Evolutionary conservation across 2,797 vertebrate species (phyloP).

Genomic region (Galagoides demidoff): DNA sequence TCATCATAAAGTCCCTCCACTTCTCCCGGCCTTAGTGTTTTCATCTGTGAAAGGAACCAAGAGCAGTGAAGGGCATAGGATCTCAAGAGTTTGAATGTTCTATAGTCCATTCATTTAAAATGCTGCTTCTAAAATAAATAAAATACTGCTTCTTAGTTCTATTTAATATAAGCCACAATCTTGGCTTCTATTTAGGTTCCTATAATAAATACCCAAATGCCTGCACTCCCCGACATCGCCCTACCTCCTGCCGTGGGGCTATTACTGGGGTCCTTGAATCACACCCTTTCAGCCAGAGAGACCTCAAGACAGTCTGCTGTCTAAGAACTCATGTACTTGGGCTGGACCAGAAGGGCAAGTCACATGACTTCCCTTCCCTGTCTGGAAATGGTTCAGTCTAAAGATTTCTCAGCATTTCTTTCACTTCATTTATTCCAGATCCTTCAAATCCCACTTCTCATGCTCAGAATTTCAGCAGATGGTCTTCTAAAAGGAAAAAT

Average conservation of each 20-base stretch:
- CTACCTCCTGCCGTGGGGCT: not conserved
- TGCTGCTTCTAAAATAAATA: not conserved
- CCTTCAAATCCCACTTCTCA: constrained; percentile 60
- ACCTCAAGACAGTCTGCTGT: not conserved
- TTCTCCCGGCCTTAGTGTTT: not conserved
- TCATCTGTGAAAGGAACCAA: not conserved
- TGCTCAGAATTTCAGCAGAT: constrained; percentile 67
- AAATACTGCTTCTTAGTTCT: not conserved
- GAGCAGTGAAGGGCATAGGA: not conserved
- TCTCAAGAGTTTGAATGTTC: not conserved
- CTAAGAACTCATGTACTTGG: not conserved
- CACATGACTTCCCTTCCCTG: constrained; percentile 19
- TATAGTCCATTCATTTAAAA: not conserved
- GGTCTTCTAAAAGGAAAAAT: constrained; percentile 65
- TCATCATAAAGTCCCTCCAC: not conserved
- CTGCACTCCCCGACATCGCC: rapidly evolving
- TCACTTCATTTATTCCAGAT: constrained; percentile 64
- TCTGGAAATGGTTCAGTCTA: constrained; percentile 56
- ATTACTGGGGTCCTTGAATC: not conserved
- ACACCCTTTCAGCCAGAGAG: not conserved
- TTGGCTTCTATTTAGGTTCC: not conserved
- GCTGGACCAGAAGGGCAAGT: constrained; percentile 35
- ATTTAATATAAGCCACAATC: not conserved
- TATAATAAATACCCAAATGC: no score
- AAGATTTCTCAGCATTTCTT: constrained; percentile 68